phyloP scores from a whole-genome alignment of 2,113 vertebrate genomes.

The Muntiacus muntjak region DNA sequence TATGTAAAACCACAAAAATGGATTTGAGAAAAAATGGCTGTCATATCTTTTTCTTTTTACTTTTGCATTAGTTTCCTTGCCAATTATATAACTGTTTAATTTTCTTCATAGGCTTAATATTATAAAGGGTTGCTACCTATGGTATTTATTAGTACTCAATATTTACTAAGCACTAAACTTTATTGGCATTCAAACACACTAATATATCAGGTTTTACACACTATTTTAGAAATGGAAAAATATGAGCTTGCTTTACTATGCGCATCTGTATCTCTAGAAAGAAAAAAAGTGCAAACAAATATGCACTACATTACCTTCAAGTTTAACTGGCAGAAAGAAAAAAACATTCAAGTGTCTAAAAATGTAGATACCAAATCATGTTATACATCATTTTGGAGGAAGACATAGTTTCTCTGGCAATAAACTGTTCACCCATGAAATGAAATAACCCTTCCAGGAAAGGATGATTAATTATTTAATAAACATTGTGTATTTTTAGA shows the following conservation, averaged over 20 bases:
- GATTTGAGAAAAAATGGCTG: neutral
- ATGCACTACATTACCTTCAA: neutral
- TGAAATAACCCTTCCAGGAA: constrained; percentile 53
- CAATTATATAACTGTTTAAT: neutral
- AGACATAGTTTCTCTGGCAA: constrained; percentile 41
- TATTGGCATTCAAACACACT: neutral
- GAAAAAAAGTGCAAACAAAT: neutral
- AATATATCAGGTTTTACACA: neutral
- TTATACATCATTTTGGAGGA: constrained; percentile 44
- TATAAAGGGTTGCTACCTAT: neutral
- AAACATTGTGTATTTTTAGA: constrained; percentile 20
- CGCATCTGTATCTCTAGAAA: neutral
- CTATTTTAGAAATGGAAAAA: neutral
- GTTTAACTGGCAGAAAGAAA: neutral
- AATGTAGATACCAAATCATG: neutral
- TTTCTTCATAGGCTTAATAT: neutral
- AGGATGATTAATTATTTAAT: constrained; percentile 60
- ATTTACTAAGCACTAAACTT: neutral
- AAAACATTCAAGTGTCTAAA: neutral
- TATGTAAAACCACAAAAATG: neutral
- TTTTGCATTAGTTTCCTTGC: neutral
- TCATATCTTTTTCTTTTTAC: neutral
- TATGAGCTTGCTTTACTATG: accelerated
- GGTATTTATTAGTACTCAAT: neutral
- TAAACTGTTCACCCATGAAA: constrained; percentile 56